Evolutionary conservation across 2,888 invertebrate species (phyloP), one percentile per base, ranked within the genome.

Genomic region (Caradrina clavipalpis): DNA sequence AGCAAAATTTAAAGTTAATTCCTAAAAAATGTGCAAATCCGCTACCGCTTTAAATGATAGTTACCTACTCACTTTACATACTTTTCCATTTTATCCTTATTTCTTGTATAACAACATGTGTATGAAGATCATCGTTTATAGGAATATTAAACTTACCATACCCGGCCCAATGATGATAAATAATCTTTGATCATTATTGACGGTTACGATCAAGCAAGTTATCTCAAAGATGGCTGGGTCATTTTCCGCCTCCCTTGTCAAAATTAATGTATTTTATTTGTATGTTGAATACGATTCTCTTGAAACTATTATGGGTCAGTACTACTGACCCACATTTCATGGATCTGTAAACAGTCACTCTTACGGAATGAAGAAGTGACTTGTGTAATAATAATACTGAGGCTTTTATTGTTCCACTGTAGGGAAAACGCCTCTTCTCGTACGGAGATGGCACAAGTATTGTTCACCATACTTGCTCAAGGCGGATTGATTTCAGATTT

Each of bases 111-210:
- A 57, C 8, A 51, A 26, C 50, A 45, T 31, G 39, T 51, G 0
- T 15, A 56, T 8, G 21, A 13, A 26, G n/a, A 49, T 47, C 21
- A 8, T 47, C 13, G 13, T 58, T 17, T 1, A 21, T 17, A 3
- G 6, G 11, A 47, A 10, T 39, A n/a, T 53, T 3, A 35, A 49
- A 74, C 31, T 51, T 59, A 35, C 53, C 22, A 53, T 55, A 35
- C n/a, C n/a, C 11, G 45, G 26, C 22, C 39, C 58, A 77, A 76
- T 81, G 55, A 70, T 59, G 65, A 81, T 81, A 77, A 70, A 81
- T 70, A 22, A 31, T 21, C 26, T 70, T 81, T 26, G 35, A 62
- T 62, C 19, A 62, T 70, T 65, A 77, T 64, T 64, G 45, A 50
- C 13, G 47, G 31, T 62, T 81, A 62, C 17, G 77, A 76, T 77